A percentile compares a stretch with the other conserved stretches of the same genome.
Evolutionary conservation across 1,140 invertebrate genomes (phyloP).

Genomic region (Eueides isabella): DNA sequence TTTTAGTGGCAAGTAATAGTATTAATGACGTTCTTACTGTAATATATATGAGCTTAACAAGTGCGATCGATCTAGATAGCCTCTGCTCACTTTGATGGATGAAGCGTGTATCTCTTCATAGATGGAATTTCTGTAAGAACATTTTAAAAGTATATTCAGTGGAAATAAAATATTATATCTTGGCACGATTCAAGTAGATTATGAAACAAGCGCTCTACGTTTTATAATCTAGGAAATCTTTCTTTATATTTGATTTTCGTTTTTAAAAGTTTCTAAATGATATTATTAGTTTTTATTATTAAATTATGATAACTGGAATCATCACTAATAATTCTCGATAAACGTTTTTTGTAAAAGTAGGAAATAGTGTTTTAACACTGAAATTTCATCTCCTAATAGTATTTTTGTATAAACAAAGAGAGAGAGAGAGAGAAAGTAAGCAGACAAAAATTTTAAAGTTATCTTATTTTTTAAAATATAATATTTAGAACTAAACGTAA

Average conservation of each 20-base stretch:
- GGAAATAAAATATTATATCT: constrained; percentile 16
- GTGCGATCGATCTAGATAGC: constrained; percentile 35
- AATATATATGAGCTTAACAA: constrained; percentile 32
- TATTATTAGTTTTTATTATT: too few relatives aligned
- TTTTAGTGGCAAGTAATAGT: constrained; percentile 23
- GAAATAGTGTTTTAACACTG: too few relatives aligned
- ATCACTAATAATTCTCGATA: too few relatives aligned
- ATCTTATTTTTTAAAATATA: too few relatives aligned
- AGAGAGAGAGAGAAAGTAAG: too few relatives aligned
- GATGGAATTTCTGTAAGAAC: not conserved
- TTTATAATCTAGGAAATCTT: constrained; percentile 1
- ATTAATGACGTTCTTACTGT: constrained; percentile 31
- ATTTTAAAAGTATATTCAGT: constrained; percentile 7
- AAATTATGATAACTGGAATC: too few relatives aligned
- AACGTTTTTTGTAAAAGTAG: too few relatives aligned
- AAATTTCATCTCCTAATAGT: too few relatives aligned
- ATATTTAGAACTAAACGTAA: too few relatives aligned
- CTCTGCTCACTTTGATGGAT: constrained; percentile 33
- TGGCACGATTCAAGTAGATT: not conserved
- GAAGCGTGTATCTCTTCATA: constrained; percentile 28
- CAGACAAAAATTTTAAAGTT: too few relatives aligned
- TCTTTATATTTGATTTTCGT: not conserved
- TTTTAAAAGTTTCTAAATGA: not conserved
- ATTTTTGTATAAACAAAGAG: too few relatives aligned
- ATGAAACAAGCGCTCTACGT: not conserved